These are phyloP conservation scores for Caenorhabditis zanzibari DNA, from an alignment of 2,888 invertebrate genomes.

Conservation along the genomic window DNA sequence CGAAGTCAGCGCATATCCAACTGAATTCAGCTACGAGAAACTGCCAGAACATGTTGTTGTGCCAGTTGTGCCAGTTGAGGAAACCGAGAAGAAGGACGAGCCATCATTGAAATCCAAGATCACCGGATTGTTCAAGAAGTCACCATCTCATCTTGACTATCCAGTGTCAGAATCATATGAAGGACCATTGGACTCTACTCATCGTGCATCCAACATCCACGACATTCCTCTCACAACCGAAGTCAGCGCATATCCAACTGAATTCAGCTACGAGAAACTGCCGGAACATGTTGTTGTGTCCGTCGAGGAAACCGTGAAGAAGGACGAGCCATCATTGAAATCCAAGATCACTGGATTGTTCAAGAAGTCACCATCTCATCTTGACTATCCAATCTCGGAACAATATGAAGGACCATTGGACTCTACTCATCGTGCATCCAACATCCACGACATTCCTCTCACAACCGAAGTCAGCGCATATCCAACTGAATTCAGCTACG, in stretches of 20 bases:
- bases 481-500: slow-evolving; percentile 45
- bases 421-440: slow-evolving; percentile 17
- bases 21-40: slow-evolving; percentile 63
- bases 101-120: slow-evolving; percentile 31
- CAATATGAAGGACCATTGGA: slow-evolving; percentile 45
- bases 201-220: neutral
- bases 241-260: slow-evolving; percentile 48
- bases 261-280: slow-evolving; percentile 47
- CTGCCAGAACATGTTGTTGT: slow-evolving; percentile 46
- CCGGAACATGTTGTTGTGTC: slow-evolving; percentile 30
- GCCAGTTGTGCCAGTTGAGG: slow-evolving; percentile 18
- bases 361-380: slow-evolving; percentile 46
- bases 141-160: slow-evolving; percentile 59
- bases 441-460: slow-evolving; percentile 67
- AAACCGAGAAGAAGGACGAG: slow-evolving; percentile 33
- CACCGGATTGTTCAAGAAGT: slow-evolving; percentile 55
- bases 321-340: slow-evolving; percentile 33
- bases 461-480: slow-evolving; percentile 63
- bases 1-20: slow-evolving; percentile 61
- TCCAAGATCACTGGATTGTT: slow-evolving; percentile 53
- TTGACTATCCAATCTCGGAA: slow-evolving; percentile 48
- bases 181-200: slow-evolving; percentile 18
- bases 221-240: slow-evolving; percentile 14
- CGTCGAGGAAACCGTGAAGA: slow-evolving; percentile 43
- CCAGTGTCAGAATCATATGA: slow-evolving; percentile 61